Base-by-base conservation (phyloP, 2,113 vertebrate species). In the Aspidoscelis tigris region DNA sequence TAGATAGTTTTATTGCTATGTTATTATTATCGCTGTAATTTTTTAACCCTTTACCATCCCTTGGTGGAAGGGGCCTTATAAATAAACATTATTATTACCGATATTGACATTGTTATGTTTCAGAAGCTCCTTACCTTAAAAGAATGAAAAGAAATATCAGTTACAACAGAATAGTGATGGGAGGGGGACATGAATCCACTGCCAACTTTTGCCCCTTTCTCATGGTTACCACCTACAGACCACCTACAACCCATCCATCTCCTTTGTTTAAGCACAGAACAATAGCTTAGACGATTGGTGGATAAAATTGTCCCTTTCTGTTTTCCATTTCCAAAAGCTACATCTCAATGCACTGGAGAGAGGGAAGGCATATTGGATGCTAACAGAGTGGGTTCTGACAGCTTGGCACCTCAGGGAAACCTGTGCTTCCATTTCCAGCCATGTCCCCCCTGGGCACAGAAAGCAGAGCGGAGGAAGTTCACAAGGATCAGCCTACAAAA, bases 341-440 rank as follows among this genome's bases (percentile, higher is more conserved):
- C 0, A 0, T 83, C 76, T 84, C 1, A 0, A 39, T 20, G 89
- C 75, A 81, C 68, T 1, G 0, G 84, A 84, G 90, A 89, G 87
- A 82, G 61, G 65, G 58, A 39, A 21, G 65, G 2, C 24, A 33
- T 70, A 86, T 43, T 9, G 72, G 81, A 53, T 84, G 87, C 74
- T 89, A 69, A 7, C 0, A 3, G 90, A 92, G 65, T 89, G 0
- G 11, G 65, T 75, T 86, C 71, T 94, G 93, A 96, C 95, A 94
- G 93, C 83, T 89, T 64, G 0, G 26, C 24, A 86, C 92, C 66
- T 33, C 66, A 79, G 89, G 86, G 26, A 91, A 89, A 85, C 92
- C 92, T 90, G 86, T 80, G 86, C 88, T 93, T 92, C 92, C 91
- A 86, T 93, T 96, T 92, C 91, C 90, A 96, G 93, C 89, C 91